These are phyloP conservation scores for Drosophila willistoni DNA, from an alignment of 1,140 invertebrate species.

Conservation along the genomic window DNA sequence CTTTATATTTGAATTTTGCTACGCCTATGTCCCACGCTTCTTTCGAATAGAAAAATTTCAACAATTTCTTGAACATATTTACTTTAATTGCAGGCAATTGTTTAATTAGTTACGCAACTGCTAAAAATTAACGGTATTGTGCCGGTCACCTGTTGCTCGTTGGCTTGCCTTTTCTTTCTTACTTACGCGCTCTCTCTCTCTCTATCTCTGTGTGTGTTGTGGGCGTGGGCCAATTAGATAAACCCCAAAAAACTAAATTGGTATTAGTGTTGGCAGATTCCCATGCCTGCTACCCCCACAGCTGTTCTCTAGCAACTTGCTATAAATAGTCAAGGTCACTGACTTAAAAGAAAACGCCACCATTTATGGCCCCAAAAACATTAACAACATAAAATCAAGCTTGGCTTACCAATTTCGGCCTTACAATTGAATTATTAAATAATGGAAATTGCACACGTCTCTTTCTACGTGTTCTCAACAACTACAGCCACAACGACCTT, in stretches of 20 bases:
- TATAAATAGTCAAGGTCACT: slow-evolving; percentile 54
- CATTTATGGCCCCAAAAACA: slow-evolving; percentile 45
- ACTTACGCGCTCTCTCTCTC: background rate
- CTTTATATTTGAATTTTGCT: background rate
- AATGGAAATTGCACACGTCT: slow-evolving; percentile 27
- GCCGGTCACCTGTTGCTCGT: slow-evolving; percentile 62
- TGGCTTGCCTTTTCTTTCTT: slow-evolving; percentile 7
- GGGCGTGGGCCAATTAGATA: slow-evolving; percentile 12
- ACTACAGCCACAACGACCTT: slow-evolving; percentile 10
- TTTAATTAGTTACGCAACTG: slow-evolving; percentile 79
- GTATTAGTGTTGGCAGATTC: slow-evolving; percentile 2
- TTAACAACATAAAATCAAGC: slow-evolving; percentile 48
- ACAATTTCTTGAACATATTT: slow-evolving; percentile 61
- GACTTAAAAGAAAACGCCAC: slow-evolving; percentile 52
- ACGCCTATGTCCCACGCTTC: slow-evolving; percentile 2
- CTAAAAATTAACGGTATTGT: slow-evolving; percentile 60
- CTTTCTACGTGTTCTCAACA: slow-evolving; percentile 22
- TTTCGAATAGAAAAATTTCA: slow-evolving; percentile 49
- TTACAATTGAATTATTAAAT: slow-evolving; percentile 58
- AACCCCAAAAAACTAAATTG: slow-evolving; percentile 14
- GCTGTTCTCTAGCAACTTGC: background rate
- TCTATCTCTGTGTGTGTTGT: background rate
- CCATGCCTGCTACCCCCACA: slow-evolving; percentile 6
- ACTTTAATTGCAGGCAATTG: slow-evolving; percentile 69
- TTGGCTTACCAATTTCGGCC: slow-evolving; percentile 47